Evolutionary conservation across 2,888 invertebrate species (phyloP), one percentile per base, ranked within the genome.

Genomic region (Lathronympha strigana): DNA sequence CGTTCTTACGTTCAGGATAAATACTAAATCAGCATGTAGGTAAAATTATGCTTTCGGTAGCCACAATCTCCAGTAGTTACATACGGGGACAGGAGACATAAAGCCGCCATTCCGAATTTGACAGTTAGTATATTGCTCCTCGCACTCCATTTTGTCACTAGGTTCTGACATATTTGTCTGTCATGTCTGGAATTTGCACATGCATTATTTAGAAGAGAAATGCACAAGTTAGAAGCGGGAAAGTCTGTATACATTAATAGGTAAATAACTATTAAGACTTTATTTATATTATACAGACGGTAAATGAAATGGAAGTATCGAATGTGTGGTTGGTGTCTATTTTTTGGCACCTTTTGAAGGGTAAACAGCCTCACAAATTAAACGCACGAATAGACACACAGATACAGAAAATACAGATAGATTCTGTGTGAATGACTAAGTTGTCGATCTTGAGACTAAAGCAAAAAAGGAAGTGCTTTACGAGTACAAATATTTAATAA

Each of bases 21-120:
- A 45, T 17, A 13, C 28, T n/a, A 33, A 33, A 21, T n/a, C 17
- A 31, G 33, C 15, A 31, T 50, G 25, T 28, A 31, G 40, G 25
- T 28, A 36, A 45, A 38, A 36, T 25, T 49, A 63, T 25, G 36
- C 11, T 60, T 28, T 55, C 11, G 25, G 57, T 43, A 17, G 74
- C 73, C 70, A 67, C 71, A 28, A 54, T 43, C 43, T 15, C 57
- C 63, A 49, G 61, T 45, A 57, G 19, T 49, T 31, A 40, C 23
- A 15, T 40, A 49, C 64, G 68, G 61, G 40, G 67, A 67, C 68
- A 60, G 43, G 51, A 63, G 67, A 67, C 70, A 67, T 68, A 68
- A 69, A 63, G 68, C 51, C 67, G 70, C 72, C 70, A 72, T 73
- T 71, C 71, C 70, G 66, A 68, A 69, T 72, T 71, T 71, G 69